These are phyloP conservation scores for Achlya flavicornis DNA, from an alignment of 2,888 invertebrate genomes.

Conservation along the genomic window DNA sequence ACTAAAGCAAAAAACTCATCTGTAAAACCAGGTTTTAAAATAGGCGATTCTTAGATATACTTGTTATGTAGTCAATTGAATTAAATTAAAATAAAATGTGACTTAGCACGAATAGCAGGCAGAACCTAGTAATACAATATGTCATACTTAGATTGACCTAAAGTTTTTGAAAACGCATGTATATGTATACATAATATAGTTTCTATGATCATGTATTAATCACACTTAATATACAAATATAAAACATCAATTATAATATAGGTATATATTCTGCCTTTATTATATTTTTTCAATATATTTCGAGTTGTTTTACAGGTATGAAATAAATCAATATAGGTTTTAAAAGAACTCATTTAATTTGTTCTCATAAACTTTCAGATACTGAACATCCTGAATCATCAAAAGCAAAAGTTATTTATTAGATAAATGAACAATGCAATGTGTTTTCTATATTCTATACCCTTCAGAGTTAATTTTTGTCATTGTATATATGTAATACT, in stretches of 20 bases:
- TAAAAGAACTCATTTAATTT: background rate
- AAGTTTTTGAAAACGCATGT: background rate
- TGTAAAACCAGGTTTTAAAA: slow-evolving; percentile 69
- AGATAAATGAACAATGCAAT: background rate
- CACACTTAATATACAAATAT: background rate
- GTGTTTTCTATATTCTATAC: background rate
- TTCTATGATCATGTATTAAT: background rate
- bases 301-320: background rate
- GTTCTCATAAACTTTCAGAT: slow-evolving; percentile 5
- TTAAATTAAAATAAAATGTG: background rate
- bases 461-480: background rate
- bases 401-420: slow-evolving; percentile 6
- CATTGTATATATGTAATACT: background rate
- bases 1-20: slow-evolving; percentile 65
- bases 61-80: background rate
- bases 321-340: background rate
- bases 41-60: slow-evolving; percentile 46
- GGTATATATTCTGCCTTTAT: too few species aligned
- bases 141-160: background rate
- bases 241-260: background rate
- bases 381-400: slow-evolving; percentile 2
- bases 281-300: too few species aligned
- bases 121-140: background rate
- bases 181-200: background rate
- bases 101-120: background rate